A percentile compares a stretch with the other conserved stretches of the same genome.
Conservation (phyloP, 2,888 invertebrate species). For the Eupithecia subumbrata region DNA sequence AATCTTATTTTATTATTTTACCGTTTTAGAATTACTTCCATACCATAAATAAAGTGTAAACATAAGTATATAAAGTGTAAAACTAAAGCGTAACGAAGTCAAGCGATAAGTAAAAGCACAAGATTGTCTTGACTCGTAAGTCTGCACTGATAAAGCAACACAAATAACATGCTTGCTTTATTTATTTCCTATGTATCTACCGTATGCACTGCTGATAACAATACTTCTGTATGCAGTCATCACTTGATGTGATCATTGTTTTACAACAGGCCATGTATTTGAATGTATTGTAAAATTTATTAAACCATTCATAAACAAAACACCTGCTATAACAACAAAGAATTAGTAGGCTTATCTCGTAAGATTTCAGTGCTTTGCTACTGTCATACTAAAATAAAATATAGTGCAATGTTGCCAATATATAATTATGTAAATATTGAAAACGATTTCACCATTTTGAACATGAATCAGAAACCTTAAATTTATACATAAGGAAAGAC, state of each 20-base stretch:
- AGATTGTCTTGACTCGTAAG: slow-evolving; percentile 18
- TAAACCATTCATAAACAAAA: slow-evolving; percentile 40
- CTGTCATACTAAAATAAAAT: too few relatives aligned
- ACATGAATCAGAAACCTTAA: slow-evolving; percentile 1
- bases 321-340: slow-evolving; percentile 48
- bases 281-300: background rate
- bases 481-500: background rate
- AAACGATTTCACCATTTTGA: background rate
- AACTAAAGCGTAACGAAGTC: slow-evolving; percentile 4
- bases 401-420: background rate
- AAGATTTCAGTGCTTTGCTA: background rate
- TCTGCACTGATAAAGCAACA: slow-evolving; percentile 29
- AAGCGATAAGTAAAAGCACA: slow-evolving; percentile 20
- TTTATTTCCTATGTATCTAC: slow-evolving; percentile 34
- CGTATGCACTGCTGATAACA: slow-evolving; percentile 25
- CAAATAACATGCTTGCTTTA: slow-evolving; percentile 35
- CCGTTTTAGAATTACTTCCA: background rate
- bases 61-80: background rate
- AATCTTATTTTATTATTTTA: background rate
- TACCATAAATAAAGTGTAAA: background rate
- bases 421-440: background rate
- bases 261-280: background rate
- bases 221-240: background rate
- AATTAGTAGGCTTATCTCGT: background rate
- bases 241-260: slow-evolving; percentile 6